Percentiles rank a stretch among this genome's conserved stretches.
Conservation (phyloP, 2,113 vertebrate species). For the Macrotis lagotis region DNA sequence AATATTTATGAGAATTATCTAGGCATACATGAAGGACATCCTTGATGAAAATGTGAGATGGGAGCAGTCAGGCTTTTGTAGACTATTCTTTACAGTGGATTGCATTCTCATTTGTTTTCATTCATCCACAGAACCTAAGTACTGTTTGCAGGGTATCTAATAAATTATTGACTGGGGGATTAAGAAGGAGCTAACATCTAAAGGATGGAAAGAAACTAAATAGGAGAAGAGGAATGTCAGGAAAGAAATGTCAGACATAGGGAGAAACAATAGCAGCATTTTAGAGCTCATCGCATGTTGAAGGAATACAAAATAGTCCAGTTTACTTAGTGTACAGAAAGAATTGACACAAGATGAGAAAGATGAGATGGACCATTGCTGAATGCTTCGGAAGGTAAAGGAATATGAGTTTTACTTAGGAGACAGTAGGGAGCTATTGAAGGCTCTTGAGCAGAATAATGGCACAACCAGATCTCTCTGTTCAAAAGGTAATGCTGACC, state of each 20-base stretch:
- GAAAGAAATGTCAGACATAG: not conserved
- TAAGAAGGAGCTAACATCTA: not conserved
- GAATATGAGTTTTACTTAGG: not conserved
- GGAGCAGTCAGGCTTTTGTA: not conserved
- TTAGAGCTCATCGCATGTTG: not conserved
- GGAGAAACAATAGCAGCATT: not conserved
- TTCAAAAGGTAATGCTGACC: not conserved
- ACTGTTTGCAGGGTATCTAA: not conserved
- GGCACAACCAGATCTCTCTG: not conserved
- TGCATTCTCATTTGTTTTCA: not conserved
- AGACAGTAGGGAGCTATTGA: not conserved
- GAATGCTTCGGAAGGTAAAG: not conserved
- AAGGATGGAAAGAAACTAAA: not conserved
- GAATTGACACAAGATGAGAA: not conserved
- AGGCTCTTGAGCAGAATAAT: not conserved
- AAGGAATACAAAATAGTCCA: not conserved
- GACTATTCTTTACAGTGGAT: not conserved
- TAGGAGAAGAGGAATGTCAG: not conserved
- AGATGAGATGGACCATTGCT: not conserved
- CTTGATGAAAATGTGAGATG: not conserved
- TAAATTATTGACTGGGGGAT: not conserved
- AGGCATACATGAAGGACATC: not conserved
- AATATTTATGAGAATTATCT: not conserved
- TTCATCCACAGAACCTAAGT: not conserved
- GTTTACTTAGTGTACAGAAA: not conserved